phyloP scores from a whole-genome alignment of 2,113 vertebrate genomes.

The Xiphophorus hellerii region DNA sequence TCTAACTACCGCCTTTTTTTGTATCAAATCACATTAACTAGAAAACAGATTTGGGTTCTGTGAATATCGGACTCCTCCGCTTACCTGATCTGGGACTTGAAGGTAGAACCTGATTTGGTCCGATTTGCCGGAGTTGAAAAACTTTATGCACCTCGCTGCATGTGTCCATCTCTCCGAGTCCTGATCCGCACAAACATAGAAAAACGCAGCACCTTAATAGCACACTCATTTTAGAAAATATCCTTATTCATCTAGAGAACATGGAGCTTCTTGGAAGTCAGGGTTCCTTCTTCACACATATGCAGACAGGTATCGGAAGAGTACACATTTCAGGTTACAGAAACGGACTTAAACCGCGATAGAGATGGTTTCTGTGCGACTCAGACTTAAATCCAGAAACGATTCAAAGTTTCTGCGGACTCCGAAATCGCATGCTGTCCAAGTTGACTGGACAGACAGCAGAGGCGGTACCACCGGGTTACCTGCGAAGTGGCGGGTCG shows the following conservation, averaged over 20 bases:
- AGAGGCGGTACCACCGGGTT: constrained; percentile 63
- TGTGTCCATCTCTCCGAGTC: constrained; percentile 57
- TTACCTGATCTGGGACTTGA: constrained; percentile 81
- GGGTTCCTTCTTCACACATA: constrained; percentile 1
- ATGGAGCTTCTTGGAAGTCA: constrained; percentile 6
- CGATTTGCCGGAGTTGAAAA: constrained; percentile 83
- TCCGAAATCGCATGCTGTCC: constrained; percentile 43
- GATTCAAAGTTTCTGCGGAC: constrained; percentile 45
- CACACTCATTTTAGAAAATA: constrained; percentile 44
- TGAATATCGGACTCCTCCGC: neutral
- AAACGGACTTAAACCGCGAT: neutral
- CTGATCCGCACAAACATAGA: constrained; percentile 32
- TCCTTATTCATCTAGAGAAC: neutral
- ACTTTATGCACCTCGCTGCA: constrained; percentile 87
- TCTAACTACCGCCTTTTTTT: neutral
- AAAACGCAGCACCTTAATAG: constrained; percentile 21
- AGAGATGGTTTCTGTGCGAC: neutral
- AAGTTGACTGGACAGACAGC: constrained; percentile 48
- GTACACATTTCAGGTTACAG: constrained; percentile 48
- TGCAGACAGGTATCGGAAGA: constrained; percentile 48
- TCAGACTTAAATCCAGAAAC: neutral
- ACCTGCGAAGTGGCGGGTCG: constrained; percentile 34
- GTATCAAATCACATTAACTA: neutral
- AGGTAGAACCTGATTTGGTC: constrained; percentile 74
- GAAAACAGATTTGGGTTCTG: neutral